phyloP scores from a whole-genome alignment of 2,797 vertebrate genomes.

The Scyliorhinus canicula region DNA sequence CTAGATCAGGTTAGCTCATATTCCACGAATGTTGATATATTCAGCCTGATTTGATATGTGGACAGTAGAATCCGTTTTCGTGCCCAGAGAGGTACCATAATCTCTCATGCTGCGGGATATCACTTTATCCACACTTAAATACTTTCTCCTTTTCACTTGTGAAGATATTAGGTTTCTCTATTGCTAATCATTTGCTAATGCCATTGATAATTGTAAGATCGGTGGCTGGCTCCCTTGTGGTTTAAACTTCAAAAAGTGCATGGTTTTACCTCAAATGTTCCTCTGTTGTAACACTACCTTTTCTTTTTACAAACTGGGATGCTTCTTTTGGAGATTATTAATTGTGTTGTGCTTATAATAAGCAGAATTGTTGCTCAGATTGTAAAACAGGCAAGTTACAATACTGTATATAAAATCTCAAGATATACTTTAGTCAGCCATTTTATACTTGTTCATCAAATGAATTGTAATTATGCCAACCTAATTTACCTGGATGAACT shows the following conservation, averaged over 20 bases:
- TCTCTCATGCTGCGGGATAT: neutral
- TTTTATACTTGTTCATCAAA: neutral
- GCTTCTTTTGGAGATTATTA: neutral
- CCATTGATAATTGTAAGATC: neutral
- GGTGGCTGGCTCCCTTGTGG: neutral
- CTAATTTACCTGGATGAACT: neutral
- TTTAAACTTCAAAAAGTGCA: neutral
- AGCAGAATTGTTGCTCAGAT: slow-evolving; percentile 6
- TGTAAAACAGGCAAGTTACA: slow-evolving; percentile 10
- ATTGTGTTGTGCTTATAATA: neutral
- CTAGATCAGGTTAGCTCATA: neutral
- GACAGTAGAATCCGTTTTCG: neutral
- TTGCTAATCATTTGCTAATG: neutral
- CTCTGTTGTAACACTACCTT: neutral
- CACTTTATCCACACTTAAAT: neutral
- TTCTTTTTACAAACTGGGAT: neutral
- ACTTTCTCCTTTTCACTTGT: neutral
- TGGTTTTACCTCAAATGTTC: neutral
- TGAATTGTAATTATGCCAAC: neutral
- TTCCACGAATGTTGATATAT: neutral
- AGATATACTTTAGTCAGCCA: neutral
- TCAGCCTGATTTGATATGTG: neutral
- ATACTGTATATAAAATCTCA: neutral
- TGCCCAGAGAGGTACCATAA: neutral
- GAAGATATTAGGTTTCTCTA: neutral